Conservation (phyloP, 2,113 vertebrate genomes). For the Oreocharis arfaki region DNA sequence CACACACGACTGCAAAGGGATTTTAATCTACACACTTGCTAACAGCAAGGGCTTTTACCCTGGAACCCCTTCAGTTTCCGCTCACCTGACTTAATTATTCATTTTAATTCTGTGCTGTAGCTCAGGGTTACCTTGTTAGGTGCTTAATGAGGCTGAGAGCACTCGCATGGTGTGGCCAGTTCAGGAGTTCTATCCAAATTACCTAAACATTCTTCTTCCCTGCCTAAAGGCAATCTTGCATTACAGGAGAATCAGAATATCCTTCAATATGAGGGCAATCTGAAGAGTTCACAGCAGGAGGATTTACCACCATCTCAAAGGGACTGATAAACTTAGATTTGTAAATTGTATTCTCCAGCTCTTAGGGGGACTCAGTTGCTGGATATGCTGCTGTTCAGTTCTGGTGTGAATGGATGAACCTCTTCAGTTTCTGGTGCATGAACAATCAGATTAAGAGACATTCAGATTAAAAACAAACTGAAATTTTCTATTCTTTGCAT, state of each 20-base stretch:
- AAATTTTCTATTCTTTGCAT: not conserved
- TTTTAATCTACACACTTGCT: not conserved
- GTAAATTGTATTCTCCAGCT: not conserved
- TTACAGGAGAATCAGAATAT: not conserved
- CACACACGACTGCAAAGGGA: not conserved
- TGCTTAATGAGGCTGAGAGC: not conserved
- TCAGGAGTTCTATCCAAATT: not conserved
- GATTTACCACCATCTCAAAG: not conserved
- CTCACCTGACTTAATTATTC: not conserved
- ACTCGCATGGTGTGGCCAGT: not conserved
- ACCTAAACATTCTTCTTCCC: not conserved
- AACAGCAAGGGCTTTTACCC: not conserved
- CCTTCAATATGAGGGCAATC: not conserved
- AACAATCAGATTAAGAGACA: not conserved
- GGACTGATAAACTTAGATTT: not conserved
- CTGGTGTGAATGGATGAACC: not conserved
- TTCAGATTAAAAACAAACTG: not conserved
- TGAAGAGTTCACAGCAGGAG: not conserved
- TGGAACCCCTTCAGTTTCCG: not conserved
- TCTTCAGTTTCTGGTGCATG: not conserved
- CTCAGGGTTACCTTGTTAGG: not conserved
- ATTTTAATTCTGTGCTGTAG: not conserved
- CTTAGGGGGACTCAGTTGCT: not conserved
- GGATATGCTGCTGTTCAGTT: not conserved
- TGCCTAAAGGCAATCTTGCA: not conserved